phyloP scores from a whole-genome alignment of 2,113 vertebrate genomes.

The Mesembrinibis cayennensis region DNA sequence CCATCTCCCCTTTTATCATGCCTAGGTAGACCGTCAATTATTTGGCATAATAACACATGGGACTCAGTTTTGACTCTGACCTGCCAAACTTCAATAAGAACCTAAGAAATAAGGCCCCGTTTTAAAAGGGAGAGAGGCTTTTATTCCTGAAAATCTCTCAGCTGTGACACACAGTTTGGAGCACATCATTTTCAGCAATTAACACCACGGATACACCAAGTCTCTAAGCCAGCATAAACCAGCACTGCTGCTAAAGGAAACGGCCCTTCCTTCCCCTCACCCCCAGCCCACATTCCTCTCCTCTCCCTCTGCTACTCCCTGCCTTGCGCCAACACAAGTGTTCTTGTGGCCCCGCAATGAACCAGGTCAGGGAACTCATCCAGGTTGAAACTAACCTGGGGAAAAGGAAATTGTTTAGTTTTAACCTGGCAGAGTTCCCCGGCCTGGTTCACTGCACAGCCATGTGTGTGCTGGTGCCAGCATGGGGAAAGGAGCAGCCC shows the following conservation, averaged over 20 bases:
- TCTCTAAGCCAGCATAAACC: constrained; percentile 41
- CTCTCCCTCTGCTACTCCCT: not conserved
- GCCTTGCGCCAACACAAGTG: constrained; percentile 2
- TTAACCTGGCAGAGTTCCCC: constrained; percentile 52
- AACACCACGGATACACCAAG: constrained; percentile 40
- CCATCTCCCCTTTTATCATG: not conserved
- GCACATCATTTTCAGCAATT: constrained; percentile 44
- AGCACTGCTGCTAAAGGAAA: constrained; percentile 35
- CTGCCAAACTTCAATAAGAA: not conserved
- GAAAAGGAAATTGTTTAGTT: constrained; percentile 52
- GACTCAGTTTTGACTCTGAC: not conserved
- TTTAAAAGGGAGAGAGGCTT: not conserved
- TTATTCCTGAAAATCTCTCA: constrained; percentile 27
- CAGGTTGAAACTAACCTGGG: constrained; percentile 50
- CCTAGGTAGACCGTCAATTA: not conserved
- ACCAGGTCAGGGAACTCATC: constrained; percentile 55
- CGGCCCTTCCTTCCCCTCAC: constrained; percentile 12
- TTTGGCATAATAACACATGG: not conserved
- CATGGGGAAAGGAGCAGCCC: not conserved
- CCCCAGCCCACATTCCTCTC: constrained; percentile 22
- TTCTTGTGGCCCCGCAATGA: constrained; percentile 32
- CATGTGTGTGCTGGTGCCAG: constrained; percentile 29
- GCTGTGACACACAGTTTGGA: not conserved
- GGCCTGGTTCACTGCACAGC: constrained; percentile 17
- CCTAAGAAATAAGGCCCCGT: not conserved